These are phyloP conservation scores for Stictocephala bisonia DNA, from an alignment of 2,888 invertebrate species.

Conservation along the genomic window DNA sequence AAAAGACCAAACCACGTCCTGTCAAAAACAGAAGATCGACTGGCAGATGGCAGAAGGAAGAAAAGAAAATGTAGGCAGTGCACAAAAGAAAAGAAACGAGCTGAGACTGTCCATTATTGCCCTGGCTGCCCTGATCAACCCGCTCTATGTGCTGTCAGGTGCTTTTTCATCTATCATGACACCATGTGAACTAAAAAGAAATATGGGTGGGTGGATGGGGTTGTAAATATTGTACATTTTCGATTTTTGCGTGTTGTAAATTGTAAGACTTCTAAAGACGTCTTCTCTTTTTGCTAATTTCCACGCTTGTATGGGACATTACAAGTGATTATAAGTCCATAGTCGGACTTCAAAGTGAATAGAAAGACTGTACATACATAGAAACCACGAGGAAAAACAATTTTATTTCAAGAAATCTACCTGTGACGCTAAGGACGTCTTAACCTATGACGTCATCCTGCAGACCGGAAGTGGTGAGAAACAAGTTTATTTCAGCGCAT, in stretches of 20 bases:
- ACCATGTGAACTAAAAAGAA: not conserved
- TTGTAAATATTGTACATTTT: slow-evolving; percentile 10
- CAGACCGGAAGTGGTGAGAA: not conserved
- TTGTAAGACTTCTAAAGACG: not conserved
- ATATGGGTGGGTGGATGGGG: slow-evolving; percentile 16
- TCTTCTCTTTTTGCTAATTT: not conserved
- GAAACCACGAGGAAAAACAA: not conserved
- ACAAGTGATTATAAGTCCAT: not conserved
- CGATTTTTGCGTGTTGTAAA: not conserved
- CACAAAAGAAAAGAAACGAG: slow-evolving; percentile 23
- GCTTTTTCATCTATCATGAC: not conserved
- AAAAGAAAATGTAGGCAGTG: slow-evolving; percentile 21
- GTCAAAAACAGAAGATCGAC: slow-evolving; percentile 16
- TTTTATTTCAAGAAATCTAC: not conserved
- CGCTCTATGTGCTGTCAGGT: not conserved
- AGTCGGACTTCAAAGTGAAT: slow-evolving; percentile 5
- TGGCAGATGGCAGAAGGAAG: slow-evolving; percentile 27
- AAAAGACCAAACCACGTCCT: slow-evolving; percentile 11
- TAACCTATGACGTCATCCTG: not conserved
- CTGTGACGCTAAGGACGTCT: not conserved
- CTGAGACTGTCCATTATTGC: slow-evolving; percentile 20
- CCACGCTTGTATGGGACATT: too few relatives aligned
- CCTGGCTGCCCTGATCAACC: slow-evolving; percentile 16
- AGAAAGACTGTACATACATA: not conserved
- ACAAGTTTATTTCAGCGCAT: not conserved